Conservation (phyloP, 2,888 invertebrate genomes). For the Archips xylosteana region DNA sequence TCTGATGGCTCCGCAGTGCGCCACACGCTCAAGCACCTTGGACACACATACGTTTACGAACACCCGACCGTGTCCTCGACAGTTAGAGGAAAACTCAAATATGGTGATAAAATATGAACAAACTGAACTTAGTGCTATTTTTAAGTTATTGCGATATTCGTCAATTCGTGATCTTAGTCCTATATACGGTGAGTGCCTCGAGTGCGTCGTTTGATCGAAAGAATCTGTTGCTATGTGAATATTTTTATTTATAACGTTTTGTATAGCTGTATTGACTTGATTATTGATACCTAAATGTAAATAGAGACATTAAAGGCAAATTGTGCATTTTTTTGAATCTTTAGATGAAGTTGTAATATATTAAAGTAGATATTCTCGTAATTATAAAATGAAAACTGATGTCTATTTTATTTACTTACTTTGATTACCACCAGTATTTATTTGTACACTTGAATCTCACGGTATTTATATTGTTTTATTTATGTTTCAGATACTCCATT, state of each 20-base stretch:
- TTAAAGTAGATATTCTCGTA: slow-evolving; percentile 19
- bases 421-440: not conserved
- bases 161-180: slow-evolving; percentile 61
- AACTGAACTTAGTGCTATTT: slow-evolving; percentile 55
- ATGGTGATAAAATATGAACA: slow-evolving; percentile 77
- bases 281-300: slow-evolving; percentile 53
- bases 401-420: slow-evolving; percentile 19
- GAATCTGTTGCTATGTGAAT: slow-evolving; percentile 53
- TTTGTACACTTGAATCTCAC: not conserved
- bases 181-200: slow-evolving; percentile 51
- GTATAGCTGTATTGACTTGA: slow-evolving; percentile 57
- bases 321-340: slow-evolving; percentile 78
- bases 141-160: slow-evolving; percentile 46
- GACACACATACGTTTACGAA: slow-evolving; percentile 43
- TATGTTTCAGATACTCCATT: not conserved
- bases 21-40: slow-evolving; percentile 46
- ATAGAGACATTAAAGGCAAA: slow-evolving; percentile 61
- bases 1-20: slow-evolving; percentile 48
- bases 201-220: slow-evolving; percentile 54
- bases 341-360: slow-evolving; percentile 60
- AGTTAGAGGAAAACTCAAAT: slow-evolving; percentile 66
- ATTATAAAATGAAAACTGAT: slow-evolving; percentile 37
- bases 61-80: slow-evolving; percentile 53
- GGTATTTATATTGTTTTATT: not conserved
- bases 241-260: slow-evolving; percentile 58